Evolutionary conservation across 2,888 invertebrate species (phyloP).

Genomic region (Pachydiplax longipennis): DNA sequence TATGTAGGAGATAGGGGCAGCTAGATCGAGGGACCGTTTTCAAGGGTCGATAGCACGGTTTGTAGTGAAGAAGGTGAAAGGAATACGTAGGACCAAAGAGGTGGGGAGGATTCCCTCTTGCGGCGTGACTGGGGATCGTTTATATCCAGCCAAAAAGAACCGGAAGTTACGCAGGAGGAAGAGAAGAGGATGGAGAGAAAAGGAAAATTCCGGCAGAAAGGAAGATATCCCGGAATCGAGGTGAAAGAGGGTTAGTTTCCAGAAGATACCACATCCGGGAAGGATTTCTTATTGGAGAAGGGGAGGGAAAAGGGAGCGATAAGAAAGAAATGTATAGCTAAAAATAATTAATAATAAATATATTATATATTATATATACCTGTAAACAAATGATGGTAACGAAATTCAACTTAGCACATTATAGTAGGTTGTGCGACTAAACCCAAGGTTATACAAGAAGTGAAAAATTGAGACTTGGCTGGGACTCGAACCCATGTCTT

Average conservation of each 20-base stretch:
- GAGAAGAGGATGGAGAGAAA: not conserved
- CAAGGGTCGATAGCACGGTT: not conserved
- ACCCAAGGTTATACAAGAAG: too few species aligned
- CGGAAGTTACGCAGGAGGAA: not conserved
- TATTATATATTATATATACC: too few species aligned
- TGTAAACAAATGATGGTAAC: too few species aligned
- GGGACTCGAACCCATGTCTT: too few species aligned
- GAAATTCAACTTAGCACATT: too few species aligned
- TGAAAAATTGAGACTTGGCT: too few species aligned
- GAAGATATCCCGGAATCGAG: not conserved
- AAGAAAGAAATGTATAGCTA: too few species aligned
- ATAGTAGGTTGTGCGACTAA: too few species aligned
- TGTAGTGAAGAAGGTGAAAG: not conserved
- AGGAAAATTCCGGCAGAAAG: not conserved
- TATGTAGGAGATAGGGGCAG: not conserved
- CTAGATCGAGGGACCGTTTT: not conserved
- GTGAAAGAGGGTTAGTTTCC: not conserved
- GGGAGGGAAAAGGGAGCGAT: not conserved
- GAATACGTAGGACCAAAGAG: not conserved
- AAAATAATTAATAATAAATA: too few species aligned
- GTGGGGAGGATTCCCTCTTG: not conserved
- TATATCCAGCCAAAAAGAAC: not conserved
- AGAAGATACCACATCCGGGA: not conserved
- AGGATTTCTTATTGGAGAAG: not conserved
- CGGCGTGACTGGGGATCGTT: constrained; percentile 14